These are phyloP conservation scores for Meda fulgida DNA, from an alignment of 2,797 vertebrate species.

Conservation along the genomic window DNA sequence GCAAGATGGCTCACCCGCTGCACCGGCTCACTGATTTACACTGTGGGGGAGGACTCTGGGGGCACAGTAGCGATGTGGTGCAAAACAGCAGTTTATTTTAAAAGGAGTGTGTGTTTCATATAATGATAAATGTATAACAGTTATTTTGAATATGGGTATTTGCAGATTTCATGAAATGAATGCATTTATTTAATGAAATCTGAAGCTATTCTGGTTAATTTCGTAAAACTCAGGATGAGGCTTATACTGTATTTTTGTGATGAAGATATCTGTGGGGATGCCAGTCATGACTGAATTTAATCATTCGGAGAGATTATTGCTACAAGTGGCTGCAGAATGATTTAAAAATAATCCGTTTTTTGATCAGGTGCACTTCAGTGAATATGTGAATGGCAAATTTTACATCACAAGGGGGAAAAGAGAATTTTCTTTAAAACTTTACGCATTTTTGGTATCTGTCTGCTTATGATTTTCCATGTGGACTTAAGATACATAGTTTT, in stretches of 20 bases:
- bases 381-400: slow-evolving; percentile 31
- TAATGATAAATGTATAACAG: slow-evolving; percentile 3
- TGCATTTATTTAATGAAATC: slow-evolving; percentile 19
- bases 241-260: slow-evolving; percentile 11
- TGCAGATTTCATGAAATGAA: not conserved
- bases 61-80: slow-evolving; percentile 39
- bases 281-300: slow-evolving; percentile 16
- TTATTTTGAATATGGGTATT: not conserved
- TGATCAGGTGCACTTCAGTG: slow-evolving; percentile 46
- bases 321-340: slow-evolving; percentile 24
- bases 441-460: not conserved
- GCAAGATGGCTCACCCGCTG: slow-evolving; percentile 64
- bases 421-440: not conserved
- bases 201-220: slow-evolving; percentile 33
- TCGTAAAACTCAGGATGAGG: slow-evolving; percentile 1
- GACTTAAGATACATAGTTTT: not conserved
- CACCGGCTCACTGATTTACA: slow-evolving; percentile 57
- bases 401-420: not conserved
- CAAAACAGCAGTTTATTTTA: slow-evolving; percentile 46
- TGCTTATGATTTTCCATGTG: slow-evolving; percentile 7
- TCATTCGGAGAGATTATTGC: slow-evolving; percentile 41
- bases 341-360: slow-evolving; percentile 40
- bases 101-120: not conserved
- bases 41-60: slow-evolving; percentile 51
- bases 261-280: slow-evolving; percentile 28